Evolutionary conservation across 2,888 invertebrate species (phyloP).

Genomic region (Rotaria macrura): DNA sequence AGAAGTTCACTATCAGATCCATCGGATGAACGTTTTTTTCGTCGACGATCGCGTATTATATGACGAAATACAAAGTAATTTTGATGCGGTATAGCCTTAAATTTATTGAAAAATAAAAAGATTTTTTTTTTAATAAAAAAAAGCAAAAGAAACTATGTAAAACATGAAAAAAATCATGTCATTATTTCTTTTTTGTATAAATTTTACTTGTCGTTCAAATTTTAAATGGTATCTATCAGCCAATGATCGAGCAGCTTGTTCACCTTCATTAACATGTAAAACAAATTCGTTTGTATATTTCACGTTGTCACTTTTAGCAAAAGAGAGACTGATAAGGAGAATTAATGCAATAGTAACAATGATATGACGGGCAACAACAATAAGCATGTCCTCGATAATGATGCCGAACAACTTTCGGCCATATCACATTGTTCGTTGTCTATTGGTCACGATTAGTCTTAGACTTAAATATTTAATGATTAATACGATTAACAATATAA

Average conservation of each 20-base stretch:
- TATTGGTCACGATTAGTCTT: background rate
- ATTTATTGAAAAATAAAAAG: background rate
- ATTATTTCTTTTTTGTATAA: background rate
- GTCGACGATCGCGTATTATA: background rate
- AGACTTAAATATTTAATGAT: background rate
- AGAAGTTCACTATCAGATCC: background rate
- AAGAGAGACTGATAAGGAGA: background rate
- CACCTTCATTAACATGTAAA: conserved; percentile 23
- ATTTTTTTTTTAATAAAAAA: too few species aligned
- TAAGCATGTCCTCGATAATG: conserved; percentile 12
- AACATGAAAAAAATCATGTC: too few species aligned
- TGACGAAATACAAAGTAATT: conserved; percentile 30
- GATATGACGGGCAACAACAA: background rate
- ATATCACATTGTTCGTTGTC: background rate
- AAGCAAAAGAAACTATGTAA: too few species aligned
- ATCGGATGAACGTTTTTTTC: background rate
- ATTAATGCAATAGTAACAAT: background rate
- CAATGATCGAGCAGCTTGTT: conserved; percentile 21
- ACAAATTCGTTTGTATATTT: conserved; percentile 26
- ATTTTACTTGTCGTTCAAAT: conserved; percentile 23
- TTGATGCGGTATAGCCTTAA: conserved; percentile 21
- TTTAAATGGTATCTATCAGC: conserved; percentile 25
- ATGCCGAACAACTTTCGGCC: background rate
- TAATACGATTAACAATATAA: conserved; percentile 3
- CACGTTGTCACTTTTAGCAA: background rate